A percentile compares a stretch with the other conserved stretches of the same genome.
Conservation (phyloP, 1,140 invertebrate species). For the Scylla paramamosain region DNA sequence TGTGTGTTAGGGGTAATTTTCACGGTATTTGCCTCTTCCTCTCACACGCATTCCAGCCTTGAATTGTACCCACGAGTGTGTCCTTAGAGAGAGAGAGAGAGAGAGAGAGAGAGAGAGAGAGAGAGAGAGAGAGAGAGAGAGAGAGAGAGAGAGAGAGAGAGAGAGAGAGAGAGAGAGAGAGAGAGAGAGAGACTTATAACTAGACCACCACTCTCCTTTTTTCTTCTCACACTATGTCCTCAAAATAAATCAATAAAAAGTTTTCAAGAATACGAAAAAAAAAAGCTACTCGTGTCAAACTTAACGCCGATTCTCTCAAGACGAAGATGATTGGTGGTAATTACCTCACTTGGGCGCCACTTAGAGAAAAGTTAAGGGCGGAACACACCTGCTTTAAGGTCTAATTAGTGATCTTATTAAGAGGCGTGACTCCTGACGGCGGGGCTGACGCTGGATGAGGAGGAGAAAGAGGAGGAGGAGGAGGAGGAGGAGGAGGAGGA, state of each 20-base stretch:
- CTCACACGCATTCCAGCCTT: neutral
- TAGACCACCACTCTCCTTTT: neutral
- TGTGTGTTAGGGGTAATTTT: neutral
- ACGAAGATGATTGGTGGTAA: neutral
- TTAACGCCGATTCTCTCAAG: neutral
- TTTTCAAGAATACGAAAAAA: neutral
- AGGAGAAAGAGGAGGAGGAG: neutral
- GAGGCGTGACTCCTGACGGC: neutral
- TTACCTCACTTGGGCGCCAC: neutral
- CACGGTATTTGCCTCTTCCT: constrained; percentile 1
- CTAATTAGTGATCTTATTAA: neutral
- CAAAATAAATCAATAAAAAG: neutral
- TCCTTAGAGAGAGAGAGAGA: neutral
- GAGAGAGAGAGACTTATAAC: neutral
- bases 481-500: neutral
- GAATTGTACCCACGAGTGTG: neutral
- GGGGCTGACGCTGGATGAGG: neutral
- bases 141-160: constrained; percentile 33
- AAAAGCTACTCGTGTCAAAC: neutral
- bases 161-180: constrained; percentile 41
- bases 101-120: neutral
- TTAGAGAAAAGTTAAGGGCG: neutral
- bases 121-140: neutral
- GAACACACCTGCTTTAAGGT: neutral
- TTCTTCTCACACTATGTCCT: too few relatives aligned